These are phyloP conservation scores for Maconellicoccus hirsutus DNA, from an alignment of 1,140 invertebrate species.

Conservation along the genomic window DNA sequence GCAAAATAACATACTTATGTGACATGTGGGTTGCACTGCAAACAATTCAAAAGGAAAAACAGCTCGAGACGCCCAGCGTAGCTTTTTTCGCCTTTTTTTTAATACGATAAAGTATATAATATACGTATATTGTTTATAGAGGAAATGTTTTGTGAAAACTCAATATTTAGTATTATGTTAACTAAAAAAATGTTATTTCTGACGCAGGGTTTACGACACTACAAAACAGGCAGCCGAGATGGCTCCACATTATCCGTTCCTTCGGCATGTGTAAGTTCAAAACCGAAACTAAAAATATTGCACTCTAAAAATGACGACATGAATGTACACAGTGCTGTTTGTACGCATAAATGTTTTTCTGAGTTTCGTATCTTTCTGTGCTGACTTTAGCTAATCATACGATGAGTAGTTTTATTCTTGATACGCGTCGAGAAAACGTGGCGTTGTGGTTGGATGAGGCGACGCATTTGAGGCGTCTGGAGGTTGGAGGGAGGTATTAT, in stretches of 20 bases:
- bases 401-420: neutral
- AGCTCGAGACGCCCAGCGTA: too few relatives aligned
- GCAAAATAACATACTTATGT: too few relatives aligned
- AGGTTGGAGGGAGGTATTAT: too few relatives aligned
- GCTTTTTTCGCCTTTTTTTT: too few relatives aligned
- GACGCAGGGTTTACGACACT: conserved; percentile 18
- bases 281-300: conserved; percentile 19
- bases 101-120: too few relatives aligned
- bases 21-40: too few relatives aligned
- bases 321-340: conserved; percentile 18
- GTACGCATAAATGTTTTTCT: conserved; percentile 15
- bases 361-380: conserved; percentile 12
- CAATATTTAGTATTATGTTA: neutral
- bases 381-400: conserved; percentile 11
- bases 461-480: too few relatives aligned
- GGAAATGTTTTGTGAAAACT: too few relatives aligned
- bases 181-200: conserved; percentile 20
- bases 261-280: conserved; percentile 22
- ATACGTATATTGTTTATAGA: too few relatives aligned
- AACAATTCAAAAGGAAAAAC: too few relatives aligned
- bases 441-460: too few relatives aligned
- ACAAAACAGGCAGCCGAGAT: conserved; percentile 19
- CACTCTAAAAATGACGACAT: conserved; percentile 15
- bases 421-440: too few relatives aligned
- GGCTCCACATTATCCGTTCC: conserved; percentile 21